Evolutionary conservation across 2,888 invertebrate genomes (phyloP).

Genomic region (Stenolophus ochropezus): DNA sequence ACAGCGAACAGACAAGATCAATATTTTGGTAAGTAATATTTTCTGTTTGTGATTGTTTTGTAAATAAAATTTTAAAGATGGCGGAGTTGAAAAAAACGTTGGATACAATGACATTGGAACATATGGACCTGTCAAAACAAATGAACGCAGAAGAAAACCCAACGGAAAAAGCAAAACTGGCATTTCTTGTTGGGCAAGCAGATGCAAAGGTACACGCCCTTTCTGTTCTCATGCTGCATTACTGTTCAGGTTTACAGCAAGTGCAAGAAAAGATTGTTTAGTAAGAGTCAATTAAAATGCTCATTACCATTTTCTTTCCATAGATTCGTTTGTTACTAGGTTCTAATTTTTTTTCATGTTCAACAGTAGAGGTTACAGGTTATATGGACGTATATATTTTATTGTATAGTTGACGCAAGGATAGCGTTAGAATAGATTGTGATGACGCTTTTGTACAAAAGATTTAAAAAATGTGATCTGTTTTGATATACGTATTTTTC

Average conservation of each 20-base stretch:
- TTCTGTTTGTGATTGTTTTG: neutral
- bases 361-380: neutral
- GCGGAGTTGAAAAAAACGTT: slow-evolving; percentile 84
- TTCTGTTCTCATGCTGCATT: slow-evolving; percentile 94
- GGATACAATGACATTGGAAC: slow-evolving; percentile 81
- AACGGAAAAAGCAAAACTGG: slow-evolving; percentile 72
- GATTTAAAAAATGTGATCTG: slow-evolving; percentile 51
- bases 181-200: slow-evolving; percentile 77
- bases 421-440: slow-evolving; percentile 42
- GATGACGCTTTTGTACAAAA: slow-evolving; percentile 56
- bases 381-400: slow-evolving; percentile 20
- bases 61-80: slow-evolving; percentile 75
- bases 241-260: slow-evolving; percentile 94
- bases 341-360: slow-evolving; percentile 18
- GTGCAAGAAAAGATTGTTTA: slow-evolving; percentile 74
- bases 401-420: slow-evolving; percentile 42
- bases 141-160: slow-evolving; percentile 71
- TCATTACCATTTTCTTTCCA: slow-evolving; percentile 2
- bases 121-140: slow-evolving; percentile 74
- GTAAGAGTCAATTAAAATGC: slow-evolving; percentile 51
- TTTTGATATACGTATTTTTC: slow-evolving; percentile 41
- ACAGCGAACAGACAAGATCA: slow-evolving; percentile 86
- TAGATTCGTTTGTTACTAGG: slow-evolving; percentile 18
- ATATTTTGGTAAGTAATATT: slow-evolving; percentile 84
- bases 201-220: slow-evolving; percentile 93